Conservation (phyloP, 1,140 invertebrate species). For the Phocides pigmalion region DNA sequence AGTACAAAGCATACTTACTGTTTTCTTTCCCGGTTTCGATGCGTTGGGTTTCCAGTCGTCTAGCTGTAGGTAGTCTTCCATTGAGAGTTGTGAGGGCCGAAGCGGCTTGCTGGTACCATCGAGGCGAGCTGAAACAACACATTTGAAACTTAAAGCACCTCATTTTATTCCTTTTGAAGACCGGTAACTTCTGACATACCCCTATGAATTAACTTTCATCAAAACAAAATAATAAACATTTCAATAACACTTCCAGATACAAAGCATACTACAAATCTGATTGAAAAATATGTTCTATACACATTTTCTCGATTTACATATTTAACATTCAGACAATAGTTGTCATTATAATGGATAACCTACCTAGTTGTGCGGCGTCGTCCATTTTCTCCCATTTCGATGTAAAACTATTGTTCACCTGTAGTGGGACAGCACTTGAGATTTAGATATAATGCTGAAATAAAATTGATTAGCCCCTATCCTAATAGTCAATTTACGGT, state of each 20-base stretch:
- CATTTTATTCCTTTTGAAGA: neutral
- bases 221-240: slow-evolving; percentile 1
- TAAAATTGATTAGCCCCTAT: slow-evolving; percentile 70
- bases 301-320: slow-evolving; percentile 15
- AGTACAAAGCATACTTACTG: slow-evolving; percentile 86
- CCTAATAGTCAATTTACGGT: slow-evolving; percentile 39
- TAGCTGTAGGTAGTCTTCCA: slow-evolving; percentile 96
- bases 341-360: slow-evolving; percentile 52
- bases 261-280: neutral
- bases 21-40: slow-evolving; percentile 93
- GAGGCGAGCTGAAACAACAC: slow-evolving; percentile 91
- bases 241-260: neutral
- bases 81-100: slow-evolving; percentile 85
- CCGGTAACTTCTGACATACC: neutral
- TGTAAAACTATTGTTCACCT: slow-evolving; percentile 81
- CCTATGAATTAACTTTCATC: neutral
- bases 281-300: neutral
- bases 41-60: slow-evolving; percentile 88
- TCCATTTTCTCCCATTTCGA: slow-evolving; percentile 88
- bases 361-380: slow-evolving; percentile 86
- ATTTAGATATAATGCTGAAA: slow-evolving; percentile 76
- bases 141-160: slow-evolving; percentile 37
- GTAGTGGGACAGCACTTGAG: slow-evolving; percentile 72
- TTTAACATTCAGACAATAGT: slow-evolving; percentile 20
- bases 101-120: slow-evolving; percentile 90